phyloP scores from a whole-genome alignment of 2,113 vertebrate species.

The Grallaria varia region DNA sequence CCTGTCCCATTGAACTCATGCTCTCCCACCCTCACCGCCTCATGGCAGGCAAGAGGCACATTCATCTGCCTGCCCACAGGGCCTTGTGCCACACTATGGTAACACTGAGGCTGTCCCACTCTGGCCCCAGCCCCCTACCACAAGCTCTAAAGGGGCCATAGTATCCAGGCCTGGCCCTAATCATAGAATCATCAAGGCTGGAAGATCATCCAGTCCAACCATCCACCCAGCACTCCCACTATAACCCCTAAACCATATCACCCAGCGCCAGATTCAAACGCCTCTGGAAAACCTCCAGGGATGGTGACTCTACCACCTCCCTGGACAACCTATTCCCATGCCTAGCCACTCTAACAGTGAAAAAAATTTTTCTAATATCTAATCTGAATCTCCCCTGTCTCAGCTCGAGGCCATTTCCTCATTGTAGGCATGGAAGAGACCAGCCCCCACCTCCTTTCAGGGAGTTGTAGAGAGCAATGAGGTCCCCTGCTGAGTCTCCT shows the following conservation, averaged over 20 bases:
- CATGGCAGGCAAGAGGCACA: rapidly evolving
- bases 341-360: not conserved
- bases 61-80: not conserved
- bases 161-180: not conserved
- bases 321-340: not conserved
- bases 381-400: not conserved
- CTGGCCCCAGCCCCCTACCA: too few species aligned
- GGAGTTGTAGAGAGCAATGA: not conserved
- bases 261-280: not conserved
- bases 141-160: not conserved
- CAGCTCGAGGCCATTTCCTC: not conserved
- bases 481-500: not conserved
- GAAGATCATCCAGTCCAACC: not conserved
- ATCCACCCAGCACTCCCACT: not conserved
- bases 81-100: rapidly evolving
- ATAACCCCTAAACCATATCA: not conserved
- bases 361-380: not conserved
- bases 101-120: not conserved
- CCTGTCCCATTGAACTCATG: rapidly evolving
- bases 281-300: not conserved
- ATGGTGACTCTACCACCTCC: not conserved
- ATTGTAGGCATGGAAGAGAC: not conserved
- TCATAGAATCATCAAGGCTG: not conserved
- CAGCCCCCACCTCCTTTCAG: not conserved
- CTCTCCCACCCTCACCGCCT: not conserved